Evolutionary conservation across 1,140 invertebrate species (phyloP).

Genomic region (Papilio glaucus): DNA sequence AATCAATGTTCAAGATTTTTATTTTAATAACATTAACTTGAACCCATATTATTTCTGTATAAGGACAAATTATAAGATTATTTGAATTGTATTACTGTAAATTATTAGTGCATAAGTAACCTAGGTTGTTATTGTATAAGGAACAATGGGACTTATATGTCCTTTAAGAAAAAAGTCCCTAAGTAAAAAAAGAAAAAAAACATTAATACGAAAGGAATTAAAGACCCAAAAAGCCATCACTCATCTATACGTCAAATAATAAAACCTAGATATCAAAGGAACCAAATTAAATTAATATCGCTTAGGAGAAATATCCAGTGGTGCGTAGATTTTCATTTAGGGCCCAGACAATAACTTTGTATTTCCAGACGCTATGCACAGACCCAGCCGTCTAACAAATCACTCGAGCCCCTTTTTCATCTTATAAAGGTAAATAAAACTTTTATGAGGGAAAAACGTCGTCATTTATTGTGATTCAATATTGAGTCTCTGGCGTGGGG

Average conservation of each 20-base stretch:
- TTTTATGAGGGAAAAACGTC: neutral
- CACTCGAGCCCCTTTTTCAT: constrained; percentile 7
- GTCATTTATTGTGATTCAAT: constrained; percentile 10
- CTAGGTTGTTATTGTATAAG: too few relatives aligned
- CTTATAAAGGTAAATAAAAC: constrained; percentile 16
- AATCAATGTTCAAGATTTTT: too few relatives aligned
- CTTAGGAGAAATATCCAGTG: neutral
- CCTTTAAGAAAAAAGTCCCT: too few relatives aligned
- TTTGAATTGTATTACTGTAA: too few relatives aligned
- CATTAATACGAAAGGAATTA: neutral
- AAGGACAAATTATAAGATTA: too few relatives aligned
- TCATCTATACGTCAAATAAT: neutral
- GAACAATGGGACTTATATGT: too few relatives aligned
- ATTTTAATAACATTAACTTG: too few relatives aligned
- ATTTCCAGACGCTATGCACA: constrained; percentile 7
- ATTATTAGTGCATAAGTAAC: too few relatives aligned
- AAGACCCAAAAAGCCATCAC: neutral
- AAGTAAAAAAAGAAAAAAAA: too few relatives aligned
- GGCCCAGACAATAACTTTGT: constrained; percentile 22
- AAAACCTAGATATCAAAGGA: neutral
- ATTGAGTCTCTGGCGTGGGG: neutral
- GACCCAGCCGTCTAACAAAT: constrained; percentile 17
- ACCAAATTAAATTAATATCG: neutral
- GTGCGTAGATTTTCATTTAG: constrained; percentile 19
- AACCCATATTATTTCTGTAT: too few relatives aligned